These are phyloP conservation scores for Pungitius pungitius DNA, from an alignment of 2,113 vertebrate species.

Conservation along the genomic window DNA sequence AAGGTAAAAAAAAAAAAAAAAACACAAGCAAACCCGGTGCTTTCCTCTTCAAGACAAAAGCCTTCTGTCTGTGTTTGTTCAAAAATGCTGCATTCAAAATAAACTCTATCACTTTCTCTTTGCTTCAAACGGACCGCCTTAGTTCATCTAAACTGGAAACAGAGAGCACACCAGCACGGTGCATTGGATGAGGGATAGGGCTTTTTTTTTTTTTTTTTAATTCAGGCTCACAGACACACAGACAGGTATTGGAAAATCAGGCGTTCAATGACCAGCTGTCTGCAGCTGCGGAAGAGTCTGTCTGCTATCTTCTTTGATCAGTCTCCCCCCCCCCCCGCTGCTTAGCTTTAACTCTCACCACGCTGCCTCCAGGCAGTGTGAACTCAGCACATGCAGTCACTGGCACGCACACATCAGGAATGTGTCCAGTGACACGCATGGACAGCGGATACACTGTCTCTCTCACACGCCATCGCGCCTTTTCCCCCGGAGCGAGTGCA, in stretches of 20 bases:
- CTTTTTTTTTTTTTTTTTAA: background rate
- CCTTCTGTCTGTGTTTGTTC: conserved; percentile 34
- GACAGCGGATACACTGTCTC: background rate
- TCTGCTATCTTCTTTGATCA: conserved; percentile 63
- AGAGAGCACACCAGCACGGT: background rate
- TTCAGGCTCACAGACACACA: conserved; percentile 1
- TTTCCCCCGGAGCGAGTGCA: conserved; percentile 30
- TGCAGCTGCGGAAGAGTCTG: conserved; percentile 46
- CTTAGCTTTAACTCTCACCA: conserved; percentile 54
- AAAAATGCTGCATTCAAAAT: conserved; percentile 37
- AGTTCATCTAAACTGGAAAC: conserved; percentile 48
- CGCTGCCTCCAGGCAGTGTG: conserved; percentile 61
- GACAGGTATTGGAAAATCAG: conserved; percentile 44
- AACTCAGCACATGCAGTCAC: conserved; percentile 16
- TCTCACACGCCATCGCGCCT: conserved; percentile 38
- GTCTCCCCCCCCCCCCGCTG: conserved; percentile 60
- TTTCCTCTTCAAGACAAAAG: conserved; percentile 23
- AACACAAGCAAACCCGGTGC: conserved; percentile 4
- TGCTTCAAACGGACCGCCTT: conserved; percentile 14
- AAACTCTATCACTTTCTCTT: conserved; percentile 7
- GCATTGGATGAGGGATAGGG: background rate
- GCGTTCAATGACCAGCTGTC: conserved; percentile 40
- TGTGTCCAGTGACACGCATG: conserved; percentile 23
- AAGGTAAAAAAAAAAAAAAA: conserved; percentile 13
- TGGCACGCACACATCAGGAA: conserved; percentile 26